These are phyloP conservation scores for Drosophila serrata DNA, from an alignment of 1,140 invertebrate genomes.

Conservation along the genomic window DNA sequence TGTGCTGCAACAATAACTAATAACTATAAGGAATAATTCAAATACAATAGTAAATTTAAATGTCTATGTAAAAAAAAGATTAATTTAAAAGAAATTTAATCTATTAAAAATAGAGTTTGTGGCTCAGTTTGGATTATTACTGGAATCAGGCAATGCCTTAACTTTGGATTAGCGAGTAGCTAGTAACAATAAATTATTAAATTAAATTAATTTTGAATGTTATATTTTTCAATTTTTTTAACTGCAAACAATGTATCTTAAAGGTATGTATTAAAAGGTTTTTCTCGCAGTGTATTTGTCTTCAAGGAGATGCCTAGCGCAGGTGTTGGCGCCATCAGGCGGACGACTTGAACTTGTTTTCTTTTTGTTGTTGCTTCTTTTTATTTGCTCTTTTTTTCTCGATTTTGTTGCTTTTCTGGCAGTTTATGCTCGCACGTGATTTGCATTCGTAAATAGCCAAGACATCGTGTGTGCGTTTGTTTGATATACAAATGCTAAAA, in stretches of 20 bases:
- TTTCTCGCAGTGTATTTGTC: slow-evolving; percentile 54
- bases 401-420: slow-evolving; percentile 53
- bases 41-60: no score
- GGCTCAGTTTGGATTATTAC: neutral
- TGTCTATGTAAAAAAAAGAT: no score
- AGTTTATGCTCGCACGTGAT: slow-evolving; percentile 77
- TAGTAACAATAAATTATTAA: neutral
- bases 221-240: no score
- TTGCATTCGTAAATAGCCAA: slow-evolving; percentile 73
- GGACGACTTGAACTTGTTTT: slow-evolving; percentile 34
- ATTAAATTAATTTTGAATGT: neutral
- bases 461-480: slow-evolving; percentile 45
- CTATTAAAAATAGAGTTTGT: neutral
- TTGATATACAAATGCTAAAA: slow-evolving; percentile 79
- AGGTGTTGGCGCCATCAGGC: slow-evolving; percentile 61
- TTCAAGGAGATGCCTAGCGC: slow-evolving; percentile 50
- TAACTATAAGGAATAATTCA: no score
- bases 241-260: neutral
- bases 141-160: neutral
- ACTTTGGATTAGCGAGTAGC: neutral
- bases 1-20: no score
- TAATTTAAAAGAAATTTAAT: no score
- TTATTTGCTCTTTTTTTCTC: slow-evolving; percentile 10
- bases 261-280: neutral
- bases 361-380: slow-evolving; percentile 16